Conservation (phyloP, 2,888 invertebrate species). For the Lycophotia porphyrea region DNA sequence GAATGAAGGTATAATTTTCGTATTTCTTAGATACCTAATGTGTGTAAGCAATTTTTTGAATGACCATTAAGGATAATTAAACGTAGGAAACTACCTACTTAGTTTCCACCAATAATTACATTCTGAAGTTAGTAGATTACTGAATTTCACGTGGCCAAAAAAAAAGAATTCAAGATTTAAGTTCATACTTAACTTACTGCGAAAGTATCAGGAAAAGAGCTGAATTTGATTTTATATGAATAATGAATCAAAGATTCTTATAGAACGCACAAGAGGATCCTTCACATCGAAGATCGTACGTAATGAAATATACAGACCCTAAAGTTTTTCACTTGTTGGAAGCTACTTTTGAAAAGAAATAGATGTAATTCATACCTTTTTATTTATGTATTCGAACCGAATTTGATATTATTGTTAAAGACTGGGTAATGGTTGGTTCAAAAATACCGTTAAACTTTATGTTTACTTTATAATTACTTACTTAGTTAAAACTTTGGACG, state of each 20-base stretch:
- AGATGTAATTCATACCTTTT: constrained; percentile 4
- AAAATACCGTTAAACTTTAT: not conserved
- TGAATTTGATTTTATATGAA: constrained; percentile 34
- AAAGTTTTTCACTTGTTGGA: constrained; percentile 28
- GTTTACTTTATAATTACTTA: constrained; percentile 10
- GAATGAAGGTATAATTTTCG: not conserved
- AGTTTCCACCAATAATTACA: not conserved
- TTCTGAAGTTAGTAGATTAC: constrained; percentile 13
- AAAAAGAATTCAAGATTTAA: constrained; percentile 13
- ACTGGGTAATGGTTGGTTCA: not conserved
- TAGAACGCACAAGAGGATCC: constrained; percentile 6
- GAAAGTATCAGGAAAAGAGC: constrained; percentile 6
- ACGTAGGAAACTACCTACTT: not conserved
- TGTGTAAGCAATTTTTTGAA: constrained; percentile 8
- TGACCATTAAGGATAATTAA: not conserved
- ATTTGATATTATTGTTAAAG: not conserved
- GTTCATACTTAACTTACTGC: not conserved
- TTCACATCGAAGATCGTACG: constrained; percentile 12
- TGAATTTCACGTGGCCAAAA: constrained; percentile 8
- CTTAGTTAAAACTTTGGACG: constrained; percentile 17
- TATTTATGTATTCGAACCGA: constrained; percentile 3
- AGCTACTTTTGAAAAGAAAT: constrained; percentile 1
- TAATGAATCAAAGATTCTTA: constrained; percentile 26
- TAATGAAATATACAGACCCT: constrained; percentile 33
- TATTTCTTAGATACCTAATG: not conserved